Evolutionary conservation across 1,140 invertebrate genomes (phyloP), one percentile per base, ranked within the genome.

Genomic region (Ephestia elutella): DNA sequence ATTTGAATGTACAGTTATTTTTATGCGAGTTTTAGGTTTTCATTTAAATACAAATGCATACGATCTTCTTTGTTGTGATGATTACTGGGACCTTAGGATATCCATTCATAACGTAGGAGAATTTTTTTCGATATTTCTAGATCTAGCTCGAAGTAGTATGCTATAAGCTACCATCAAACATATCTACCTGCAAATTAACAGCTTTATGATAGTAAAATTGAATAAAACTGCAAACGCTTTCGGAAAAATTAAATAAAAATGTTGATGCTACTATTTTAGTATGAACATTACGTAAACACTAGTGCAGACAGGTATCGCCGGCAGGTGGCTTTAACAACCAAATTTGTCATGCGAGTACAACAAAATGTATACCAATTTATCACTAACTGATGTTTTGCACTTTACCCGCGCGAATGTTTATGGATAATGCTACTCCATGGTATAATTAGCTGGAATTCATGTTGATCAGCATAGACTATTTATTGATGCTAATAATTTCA

Each of bases 321-420:
- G 65, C 81, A 84, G 76, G 78, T 84, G 81, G 69, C 62, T 71
- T 78, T 84, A 78, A 84, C 81, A 81, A 71, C 75, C 70, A 56
- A 77, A 82, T 84, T 82, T 84, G 75, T 82, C 79, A 84, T 76
- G 61, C 70, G 71, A 62, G 68, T 64, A 71, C 72, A 70, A 70
- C 70, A 61, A 77, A 81, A 79, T 73, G 71, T 75, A 75, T 75
- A 75, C 61, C 63, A 72, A 81, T 81, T 79, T 79, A 68, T 80
- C 71, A 82, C 69, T 44, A 44, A 15, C 38, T 44, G 38, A 44
- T 44, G 38, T 8, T 44, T 44, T 44, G 38, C 38, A 44, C 38
- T 44, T 44, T 15, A 44, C 38, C 15, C 38, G 38, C n/a, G 38
- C 1, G 62, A 68, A 70, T 15, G 7, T 44, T 44, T 44, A 44